A percentile compares a stretch with the other conserved stretches of the same genome.
Conservation (phyloP, 2,113 vertebrate species). For the Genyomyrus donnyi region DNA sequence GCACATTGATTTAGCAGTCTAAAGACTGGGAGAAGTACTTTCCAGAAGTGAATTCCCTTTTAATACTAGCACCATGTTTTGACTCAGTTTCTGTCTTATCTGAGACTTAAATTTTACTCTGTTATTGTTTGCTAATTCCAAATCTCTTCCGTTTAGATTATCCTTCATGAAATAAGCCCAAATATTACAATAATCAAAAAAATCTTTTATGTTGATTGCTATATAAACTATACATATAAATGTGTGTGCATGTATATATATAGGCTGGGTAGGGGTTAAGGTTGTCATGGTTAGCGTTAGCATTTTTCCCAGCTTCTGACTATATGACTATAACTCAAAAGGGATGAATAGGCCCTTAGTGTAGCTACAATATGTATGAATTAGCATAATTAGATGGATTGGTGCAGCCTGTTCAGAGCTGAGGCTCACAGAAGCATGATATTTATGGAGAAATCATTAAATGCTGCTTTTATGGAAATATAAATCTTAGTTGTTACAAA, state of each 20-base stretch:
- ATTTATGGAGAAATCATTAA: background rate
- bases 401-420: background rate
- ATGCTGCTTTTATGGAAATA: background rate
- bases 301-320: background rate
- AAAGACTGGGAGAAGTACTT: background rate
- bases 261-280: background rate
- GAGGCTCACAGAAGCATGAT: background rate
- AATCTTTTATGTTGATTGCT: background rate
- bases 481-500: background rate
- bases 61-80: too few relatives aligned
- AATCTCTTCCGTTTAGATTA: too few relatives aligned
- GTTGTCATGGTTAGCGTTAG: background rate
- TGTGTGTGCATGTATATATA: too few relatives aligned
- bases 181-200: too few relatives aligned
- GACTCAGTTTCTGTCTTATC: too few relatives aligned
- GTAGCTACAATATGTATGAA: background rate
- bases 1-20: background rate
- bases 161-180: too few relatives aligned
- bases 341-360: background rate
- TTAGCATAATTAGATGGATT: background rate
- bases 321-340: background rate
- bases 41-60: background rate
- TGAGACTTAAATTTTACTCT: background rate
- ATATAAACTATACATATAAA: too few relatives aligned
- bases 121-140: background rate